Percentiles rank a stretch among this genome's conserved stretches.
Conservation (phyloP, 2,888 invertebrate species). For the Pteria penguin region DNA sequence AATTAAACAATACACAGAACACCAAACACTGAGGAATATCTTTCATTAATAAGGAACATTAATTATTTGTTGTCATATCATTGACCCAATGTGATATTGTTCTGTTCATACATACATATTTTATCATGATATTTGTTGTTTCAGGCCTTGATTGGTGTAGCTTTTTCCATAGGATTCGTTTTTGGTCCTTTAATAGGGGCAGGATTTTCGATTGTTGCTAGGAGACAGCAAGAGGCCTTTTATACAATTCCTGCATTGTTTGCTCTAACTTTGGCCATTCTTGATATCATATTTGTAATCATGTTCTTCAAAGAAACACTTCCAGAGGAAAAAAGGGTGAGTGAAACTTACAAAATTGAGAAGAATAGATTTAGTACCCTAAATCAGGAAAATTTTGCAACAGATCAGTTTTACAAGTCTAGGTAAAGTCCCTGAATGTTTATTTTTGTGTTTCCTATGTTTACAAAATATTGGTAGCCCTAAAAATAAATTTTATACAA, state of each 20-base stretch:
- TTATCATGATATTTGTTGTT: too few relatives aligned
- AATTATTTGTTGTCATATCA: too few relatives aligned
- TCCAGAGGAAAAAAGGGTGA: constrained; percentile 84
- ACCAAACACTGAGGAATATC: too few relatives aligned
- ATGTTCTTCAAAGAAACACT: constrained; percentile 91
- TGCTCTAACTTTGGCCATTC: constrained; percentile 84
- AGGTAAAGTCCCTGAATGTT: too few relatives aligned
- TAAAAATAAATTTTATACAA: too few relatives aligned
- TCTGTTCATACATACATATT: too few relatives aligned
- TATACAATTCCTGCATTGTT: constrained; percentile 88
- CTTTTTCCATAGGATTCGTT: constrained; percentile 98
- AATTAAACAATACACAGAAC: too few relatives aligned
- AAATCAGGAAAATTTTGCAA: not conserved
- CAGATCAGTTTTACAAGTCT: not conserved
- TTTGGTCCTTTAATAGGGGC: constrained; percentile 97
- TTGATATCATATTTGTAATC: constrained; percentile 88
- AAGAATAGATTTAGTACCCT: too few relatives aligned
- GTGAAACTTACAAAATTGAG: too few relatives aligned
- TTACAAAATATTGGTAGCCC: too few relatives aligned
- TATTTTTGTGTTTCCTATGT: not conserved
- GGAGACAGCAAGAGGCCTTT: constrained; percentile 84
- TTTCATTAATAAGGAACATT: too few relatives aligned
- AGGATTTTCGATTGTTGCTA: constrained; percentile 67
- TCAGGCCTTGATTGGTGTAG: constrained; percentile 96
- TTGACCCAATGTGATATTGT: too few relatives aligned